Base-by-base conservation (phyloP, 2,888 invertebrate species). In the Myopa testacea region DNA sequence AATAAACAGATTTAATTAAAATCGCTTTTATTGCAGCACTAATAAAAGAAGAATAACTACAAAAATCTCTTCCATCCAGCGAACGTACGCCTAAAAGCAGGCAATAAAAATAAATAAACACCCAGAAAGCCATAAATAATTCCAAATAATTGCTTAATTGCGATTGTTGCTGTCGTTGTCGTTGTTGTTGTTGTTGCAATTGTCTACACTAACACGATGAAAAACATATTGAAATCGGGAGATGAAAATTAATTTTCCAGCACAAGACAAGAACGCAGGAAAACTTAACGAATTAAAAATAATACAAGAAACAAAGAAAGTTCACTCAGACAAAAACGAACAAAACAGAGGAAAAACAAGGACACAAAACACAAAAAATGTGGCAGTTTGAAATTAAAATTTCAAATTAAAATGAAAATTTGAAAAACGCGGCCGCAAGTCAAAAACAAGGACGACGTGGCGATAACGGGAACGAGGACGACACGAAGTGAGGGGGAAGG, bases 111-210 rank as follows among this genome's bases (percentile, higher is more conserved):
- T 85, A 85, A 87, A 87, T 86, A 86, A 84, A 83, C 85, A 81
- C 81, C 78, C 76, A 78, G 82, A 84, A 83, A 82, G 86, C 82
- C 78, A 87, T 87, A 87, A 87, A 87, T 87, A 87, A 84, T 83
- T 81, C 60, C 78, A 80, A 84, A 84, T 86, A 87, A 87, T 87
- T 87, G 87, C 86, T 85, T 83, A 83, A 83, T 84, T 85, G 85
- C 79, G 79, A 81, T 80, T 78, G 80, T 81, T 69, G 40, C 50
- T 14, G 52, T 26, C 68, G 68, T 14, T 69, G 4, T 68, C 8
- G 26, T 62, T 62, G 62, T 62, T 19, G 37, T 19, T 12, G 45
- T 26, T 8, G 19, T 10, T n/a, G 65, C 38, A 19, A n/a, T 71
- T 58, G 58, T 38, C 37, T 71, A 19, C 52, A 37, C 34, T n/a